Evolutionary conservation across 2,888 invertebrate species (phyloP).

Genomic region (Perizoma affinitatum): DNA sequence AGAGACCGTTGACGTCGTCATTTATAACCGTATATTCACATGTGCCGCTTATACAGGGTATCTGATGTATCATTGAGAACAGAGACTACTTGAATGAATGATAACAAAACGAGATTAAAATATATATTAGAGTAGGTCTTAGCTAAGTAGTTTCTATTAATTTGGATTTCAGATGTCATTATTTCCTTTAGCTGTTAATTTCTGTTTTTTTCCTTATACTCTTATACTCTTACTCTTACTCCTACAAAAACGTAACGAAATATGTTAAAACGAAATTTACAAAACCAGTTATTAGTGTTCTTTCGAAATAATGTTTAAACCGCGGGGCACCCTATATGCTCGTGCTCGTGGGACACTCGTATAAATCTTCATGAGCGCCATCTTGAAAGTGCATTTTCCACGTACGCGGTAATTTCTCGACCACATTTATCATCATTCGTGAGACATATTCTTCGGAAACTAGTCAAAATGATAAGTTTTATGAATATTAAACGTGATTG

Average conservation of each 20-base stretch:
- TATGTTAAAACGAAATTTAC: too few relatives aligned
- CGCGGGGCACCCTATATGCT: conserved; percentile 35
- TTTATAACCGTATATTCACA: conserved; percentile 17
- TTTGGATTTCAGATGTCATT: too few relatives aligned
- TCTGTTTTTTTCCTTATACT: too few relatives aligned
- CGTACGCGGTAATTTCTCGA: conserved; percentile 50
- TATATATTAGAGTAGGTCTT: too few relatives aligned
- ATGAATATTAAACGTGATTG: conserved; percentile 7
- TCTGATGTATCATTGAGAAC: not conserved
- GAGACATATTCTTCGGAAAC: conserved; percentile 42
- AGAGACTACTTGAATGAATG: too few relatives aligned
- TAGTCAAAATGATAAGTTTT: conserved; percentile 21
- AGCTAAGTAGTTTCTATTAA: too few relatives aligned
- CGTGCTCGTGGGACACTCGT: conserved; percentile 33
- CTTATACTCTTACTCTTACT: too few relatives aligned
- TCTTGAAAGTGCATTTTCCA: conserved; percentile 59
- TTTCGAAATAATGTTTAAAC: not conserved
- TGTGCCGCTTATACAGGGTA: conserved; percentile 5
- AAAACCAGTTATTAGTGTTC: not conserved
- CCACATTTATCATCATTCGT: conserved; percentile 56
- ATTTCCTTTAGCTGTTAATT: too few relatives aligned
- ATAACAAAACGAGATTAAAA: too few relatives aligned
- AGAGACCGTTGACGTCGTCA: conserved; percentile 6
- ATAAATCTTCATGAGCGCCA: conserved; percentile 55
- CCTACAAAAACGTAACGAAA: too few relatives aligned